Conservation (phyloP, 1,140 invertebrate species). For the Adelges cooleyi region DNA sequence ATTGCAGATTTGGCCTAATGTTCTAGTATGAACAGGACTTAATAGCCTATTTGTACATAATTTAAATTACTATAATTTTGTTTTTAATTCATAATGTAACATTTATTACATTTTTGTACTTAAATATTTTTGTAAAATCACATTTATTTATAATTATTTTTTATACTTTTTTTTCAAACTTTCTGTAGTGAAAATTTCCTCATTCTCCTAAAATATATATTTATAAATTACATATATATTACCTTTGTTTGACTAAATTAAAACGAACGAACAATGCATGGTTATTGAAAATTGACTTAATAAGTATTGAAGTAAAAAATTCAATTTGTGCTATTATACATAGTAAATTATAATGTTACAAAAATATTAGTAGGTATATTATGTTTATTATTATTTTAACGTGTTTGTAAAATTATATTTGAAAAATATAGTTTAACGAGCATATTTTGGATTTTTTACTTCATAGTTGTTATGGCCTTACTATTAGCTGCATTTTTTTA, state of each 20-base stretch:
- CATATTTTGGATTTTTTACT: constrained; percentile 23
- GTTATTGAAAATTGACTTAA: too few relatives aligned
- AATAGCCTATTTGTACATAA: background rate
- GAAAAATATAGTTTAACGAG: too few relatives aligned
- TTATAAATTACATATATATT: too few relatives aligned
- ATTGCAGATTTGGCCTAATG: constrained; percentile 22
- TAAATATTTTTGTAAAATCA: constrained; percentile 1
- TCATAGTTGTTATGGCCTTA: constrained; percentile 2
- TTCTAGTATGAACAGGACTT: constrained; percentile 7
- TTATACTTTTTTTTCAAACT: background rate
- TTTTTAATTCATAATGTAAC: background rate
- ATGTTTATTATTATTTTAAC: background rate
- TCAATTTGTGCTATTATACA: too few relatives aligned
- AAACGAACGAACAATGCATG: too few relatives aligned
- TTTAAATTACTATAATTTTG: background rate
- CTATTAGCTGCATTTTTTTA: constrained; percentile 16
- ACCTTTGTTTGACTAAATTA: too few relatives aligned
- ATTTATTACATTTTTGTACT: constrained; percentile 1
- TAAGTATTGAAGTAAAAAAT: too few relatives aligned
- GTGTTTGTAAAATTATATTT: background rate
- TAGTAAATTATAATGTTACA: too few relatives aligned
- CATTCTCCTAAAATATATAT: constrained; percentile 19
- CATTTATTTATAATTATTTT: background rate
- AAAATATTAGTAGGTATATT: background rate
- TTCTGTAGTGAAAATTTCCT: constrained; percentile 7